These are phyloP conservation scores for Dromiciops gliroides DNA, from an alignment of 2,113 vertebrate species.

Conservation along the genomic window DNA sequence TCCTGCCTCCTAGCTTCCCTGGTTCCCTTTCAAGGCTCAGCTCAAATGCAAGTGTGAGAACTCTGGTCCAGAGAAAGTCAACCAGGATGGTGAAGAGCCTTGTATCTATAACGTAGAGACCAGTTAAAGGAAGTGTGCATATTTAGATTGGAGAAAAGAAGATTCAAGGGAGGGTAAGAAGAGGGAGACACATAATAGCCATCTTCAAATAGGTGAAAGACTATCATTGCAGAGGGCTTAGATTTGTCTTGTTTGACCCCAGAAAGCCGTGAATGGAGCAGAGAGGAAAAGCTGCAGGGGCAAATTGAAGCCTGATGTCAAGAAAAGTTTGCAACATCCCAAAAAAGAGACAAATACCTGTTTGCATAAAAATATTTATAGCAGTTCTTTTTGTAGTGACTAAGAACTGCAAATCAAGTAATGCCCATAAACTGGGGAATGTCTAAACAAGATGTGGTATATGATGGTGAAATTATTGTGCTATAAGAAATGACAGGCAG, in stretches of 20 bases:
- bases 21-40: background rate
- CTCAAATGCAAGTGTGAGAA: background rate
- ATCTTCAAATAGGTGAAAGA: background rate
- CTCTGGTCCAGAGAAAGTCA: background rate
- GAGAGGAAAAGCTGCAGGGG: background rate
- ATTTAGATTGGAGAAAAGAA: background rate
- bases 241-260: background rate
- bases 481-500: no score
- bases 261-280: background rate
- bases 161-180: background rate
- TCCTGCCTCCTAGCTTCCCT: background rate
- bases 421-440: no score
- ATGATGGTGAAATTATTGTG: no score
- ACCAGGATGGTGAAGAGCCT: background rate
- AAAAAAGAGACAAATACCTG: no score
- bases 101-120: background rate
- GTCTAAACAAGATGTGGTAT: no score
- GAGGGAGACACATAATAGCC: background rate
- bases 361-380: no score
- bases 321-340: background rate
- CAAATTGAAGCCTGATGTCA: background rate
- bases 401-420: no score
- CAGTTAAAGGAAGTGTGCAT: background rate
- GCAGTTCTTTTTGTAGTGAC: no score
- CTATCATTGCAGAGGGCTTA: background rate